Conservation (phyloP, 1,140 invertebrate species). For the Eupristina koningsbergeri region DNA sequence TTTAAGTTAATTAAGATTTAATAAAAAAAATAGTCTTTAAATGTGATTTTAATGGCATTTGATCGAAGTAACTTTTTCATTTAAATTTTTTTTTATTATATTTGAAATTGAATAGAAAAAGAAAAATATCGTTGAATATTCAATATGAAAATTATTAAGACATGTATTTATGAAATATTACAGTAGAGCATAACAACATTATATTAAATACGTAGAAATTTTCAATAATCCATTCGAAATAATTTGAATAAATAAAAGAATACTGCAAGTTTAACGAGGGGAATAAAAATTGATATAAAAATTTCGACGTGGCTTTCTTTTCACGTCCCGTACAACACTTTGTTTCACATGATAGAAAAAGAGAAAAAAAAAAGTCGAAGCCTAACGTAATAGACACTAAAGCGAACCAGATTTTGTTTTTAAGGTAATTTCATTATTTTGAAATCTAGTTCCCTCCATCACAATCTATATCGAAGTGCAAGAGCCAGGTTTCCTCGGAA, state of each 20-base stretch:
- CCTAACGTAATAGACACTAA: neutral
- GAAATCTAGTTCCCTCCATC: slow-evolving; percentile 8
- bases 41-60: too few species aligned
- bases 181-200: neutral
- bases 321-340: neutral
- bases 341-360: neutral
- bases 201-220: neutral
- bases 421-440: neutral
- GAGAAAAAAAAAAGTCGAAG: too few species aligned
- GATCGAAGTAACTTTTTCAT: neutral
- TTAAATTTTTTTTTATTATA: slow-evolving; percentile 17
- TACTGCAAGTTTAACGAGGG: neutral
- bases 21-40: too few species aligned
- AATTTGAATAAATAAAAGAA: neutral
- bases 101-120: slow-evolving; percentile 26
- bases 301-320: neutral
- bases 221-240: neutral
- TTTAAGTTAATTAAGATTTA: too few species aligned
- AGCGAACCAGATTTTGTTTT: neutral
- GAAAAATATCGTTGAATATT: neutral
- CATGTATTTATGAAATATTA: too few species aligned
- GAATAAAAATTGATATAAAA: neutral
- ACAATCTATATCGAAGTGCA: neutral
- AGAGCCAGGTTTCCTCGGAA: too few species aligned
- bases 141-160: too few species aligned